These are phyloP conservation scores for Argyrosomus regius DNA, from an alignment of 2,797 vertebrate genomes.

Conservation along the genomic window DNA sequence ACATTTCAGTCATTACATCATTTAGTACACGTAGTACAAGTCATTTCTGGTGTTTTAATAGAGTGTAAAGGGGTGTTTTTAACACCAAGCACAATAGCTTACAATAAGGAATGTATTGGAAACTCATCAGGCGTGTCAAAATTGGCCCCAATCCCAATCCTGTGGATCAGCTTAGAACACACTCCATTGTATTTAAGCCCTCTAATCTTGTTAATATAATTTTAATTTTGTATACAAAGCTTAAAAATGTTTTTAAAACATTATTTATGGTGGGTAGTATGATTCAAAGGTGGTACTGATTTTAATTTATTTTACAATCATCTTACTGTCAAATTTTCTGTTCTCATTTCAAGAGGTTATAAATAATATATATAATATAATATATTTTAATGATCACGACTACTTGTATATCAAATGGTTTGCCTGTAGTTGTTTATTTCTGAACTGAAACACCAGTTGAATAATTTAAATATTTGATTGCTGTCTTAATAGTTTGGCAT, in stretches of 20 bases:
- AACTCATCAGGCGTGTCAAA: not conserved
- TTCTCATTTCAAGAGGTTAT: not conserved
- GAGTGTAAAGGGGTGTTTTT: not conserved
- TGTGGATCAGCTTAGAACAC: constrained; percentile 15
- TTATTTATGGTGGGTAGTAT: too few species aligned
- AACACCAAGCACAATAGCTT: not conserved
- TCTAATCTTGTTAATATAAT: constrained; percentile 2
- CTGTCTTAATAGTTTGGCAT: not conserved
- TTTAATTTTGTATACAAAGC: not conserved
- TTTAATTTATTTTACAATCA: not conserved
- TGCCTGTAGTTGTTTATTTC: too few species aligned
- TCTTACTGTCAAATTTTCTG: not conserved
- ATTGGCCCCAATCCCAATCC: not conserved
- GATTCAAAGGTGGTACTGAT: not conserved
- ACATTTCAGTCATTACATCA: not conserved
- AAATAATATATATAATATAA: too few species aligned
- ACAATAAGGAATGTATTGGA: not conserved
- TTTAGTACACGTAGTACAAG: not conserved
- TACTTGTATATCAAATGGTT: too few species aligned
- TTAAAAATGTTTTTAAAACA: not conserved
- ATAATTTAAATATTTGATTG: not conserved
- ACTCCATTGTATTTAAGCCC: not conserved
- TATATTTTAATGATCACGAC: too few species aligned
- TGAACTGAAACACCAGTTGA: not conserved
- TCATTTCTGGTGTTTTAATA: not conserved